Conservation (phyloP, 2,888 invertebrate species). For the Cerastis leucographa region DNA sequence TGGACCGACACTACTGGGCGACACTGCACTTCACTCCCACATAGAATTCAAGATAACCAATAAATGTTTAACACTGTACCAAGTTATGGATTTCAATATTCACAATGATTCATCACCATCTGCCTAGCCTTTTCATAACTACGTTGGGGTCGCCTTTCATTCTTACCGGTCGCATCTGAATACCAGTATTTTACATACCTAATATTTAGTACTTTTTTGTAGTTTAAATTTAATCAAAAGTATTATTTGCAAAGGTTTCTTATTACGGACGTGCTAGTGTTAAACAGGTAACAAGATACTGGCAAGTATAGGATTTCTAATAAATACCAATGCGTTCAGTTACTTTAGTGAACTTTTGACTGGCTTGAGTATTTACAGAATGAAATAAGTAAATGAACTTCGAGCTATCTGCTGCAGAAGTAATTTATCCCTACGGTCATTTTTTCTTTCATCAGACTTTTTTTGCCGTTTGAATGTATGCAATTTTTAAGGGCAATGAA, state of each 20-base stretch:
- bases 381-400: background rate
- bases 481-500: slow-evolving; percentile 15
- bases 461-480: background rate
- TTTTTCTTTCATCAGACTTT: background rate
- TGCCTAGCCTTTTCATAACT: too few relatives aligned
- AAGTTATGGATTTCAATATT: slow-evolving; percentile 20
- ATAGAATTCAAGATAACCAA: background rate
- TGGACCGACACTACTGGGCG: background rate
- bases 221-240: too few relatives aligned
- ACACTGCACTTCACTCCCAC: background rate
- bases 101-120: background rate
- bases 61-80: background rate
- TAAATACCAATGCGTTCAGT: slow-evolving; percentile 25
- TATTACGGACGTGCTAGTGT: slow-evolving; percentile 43
- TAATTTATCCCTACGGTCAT: background rate
- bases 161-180: too few relatives aligned
- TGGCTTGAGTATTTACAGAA: background rate
- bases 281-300: slow-evolving; percentile 30
- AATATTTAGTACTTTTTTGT: too few relatives aligned
- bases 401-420: background rate
- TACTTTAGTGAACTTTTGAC: slow-evolving; percentile 1
- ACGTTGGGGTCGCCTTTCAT: too few relatives aligned
- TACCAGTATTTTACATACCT: too few relatives aligned
- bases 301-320: slow-evolving; percentile 35
- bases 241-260: slow-evolving; percentile 29